Evolutionary conservation across 2,797 vertebrate species (phyloP), one percentile per base, ranked within the genome.

Genomic region (Myotis pilosus): DNA sequence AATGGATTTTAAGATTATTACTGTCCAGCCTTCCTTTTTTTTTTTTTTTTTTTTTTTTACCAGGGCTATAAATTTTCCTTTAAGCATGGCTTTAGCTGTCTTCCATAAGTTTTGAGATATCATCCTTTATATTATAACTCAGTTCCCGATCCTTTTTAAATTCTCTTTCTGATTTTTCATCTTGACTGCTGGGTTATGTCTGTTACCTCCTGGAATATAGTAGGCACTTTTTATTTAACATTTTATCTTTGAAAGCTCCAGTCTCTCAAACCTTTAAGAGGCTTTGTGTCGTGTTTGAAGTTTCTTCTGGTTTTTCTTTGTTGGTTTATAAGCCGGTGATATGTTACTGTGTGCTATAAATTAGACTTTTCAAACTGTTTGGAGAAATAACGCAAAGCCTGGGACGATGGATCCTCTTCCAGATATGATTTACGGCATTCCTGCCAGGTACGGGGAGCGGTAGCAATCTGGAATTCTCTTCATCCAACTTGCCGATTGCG

Each of bases 401-500:
- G 15, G 55, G 15, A 23, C n/a, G 69, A 30, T 71, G 22, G 25
- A 25, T 69, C 51, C 76, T 69, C 53, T 20, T 82, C 7, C 28
- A 87, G 38, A 74, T 30, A 51, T 8, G 11, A 83, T 66, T 57
- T 51, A 13, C 0, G 33, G 53, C 71, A n/a, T 22, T 87, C 74
- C 36, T 90, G 41, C 8, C 0, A 22, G 47, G 20, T 76, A 49
- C 12, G 15, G 3, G 7, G 60, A 55, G 23, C 12, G 38, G 64
- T 69, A 95, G n/a, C 71, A 74, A 55, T n/a, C 69, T 66, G 66
- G 47, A 86, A 89, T 53, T 75, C 53, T 93, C 87, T 69, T 83
- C 6, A 36, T 47, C 68, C 8, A 12, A 6, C 62, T 78, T 89
- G 12, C 9, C 78, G 69, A 36, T 16, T 53, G 41, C 41, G 71